These are phyloP conservation scores for Teleogryllus occipitalis DNA, from an alignment of 1,140 invertebrate species.

Conservation along the genomic window DNA sequence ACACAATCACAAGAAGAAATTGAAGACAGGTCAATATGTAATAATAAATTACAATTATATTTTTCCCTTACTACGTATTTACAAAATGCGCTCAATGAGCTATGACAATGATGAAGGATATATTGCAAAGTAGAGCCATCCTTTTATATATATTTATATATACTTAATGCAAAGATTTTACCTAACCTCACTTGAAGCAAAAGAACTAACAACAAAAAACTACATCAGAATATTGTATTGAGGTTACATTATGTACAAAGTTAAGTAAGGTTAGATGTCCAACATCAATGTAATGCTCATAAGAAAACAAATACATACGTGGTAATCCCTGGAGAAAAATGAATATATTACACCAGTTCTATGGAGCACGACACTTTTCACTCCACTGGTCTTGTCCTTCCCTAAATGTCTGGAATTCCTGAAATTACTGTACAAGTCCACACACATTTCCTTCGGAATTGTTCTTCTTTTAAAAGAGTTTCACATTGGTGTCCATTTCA, in stretches of 20 bases:
- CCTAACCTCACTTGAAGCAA: constrained; percentile 3
- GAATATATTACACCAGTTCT: neutral
- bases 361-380: neutral
- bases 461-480: neutral
- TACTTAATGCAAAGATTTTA: constrained; percentile 6
- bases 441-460: neutral
- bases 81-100: constrained; percentile 11
- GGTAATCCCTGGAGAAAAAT: constrained; percentile 11
- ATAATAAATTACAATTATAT: constrained; percentile 16
- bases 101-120: constrained; percentile 12
- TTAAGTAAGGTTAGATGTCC: constrained; percentile 8
- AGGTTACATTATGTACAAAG: constrained; percentile 5
- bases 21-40: constrained; percentile 4
- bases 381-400: neutral
- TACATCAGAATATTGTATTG: neutral
- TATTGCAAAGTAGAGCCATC: constrained; percentile 8
- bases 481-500: constrained; percentile 4
- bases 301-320: constrained; percentile 14
- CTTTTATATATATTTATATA: neutral
- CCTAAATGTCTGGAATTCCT: neutral
- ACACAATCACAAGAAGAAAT: constrained; percentile 10
- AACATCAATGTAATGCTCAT: constrained; percentile 13
- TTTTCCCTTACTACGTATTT: constrained; percentile 13
- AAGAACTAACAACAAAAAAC: neutral
- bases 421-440: constrained; percentile 4